A percentile compares a stretch with the other conserved stretches of the same genome.
Conservation (phyloP, 1,140 invertebrate genomes). For the Trialeurodes vaporariorum region DNA sequence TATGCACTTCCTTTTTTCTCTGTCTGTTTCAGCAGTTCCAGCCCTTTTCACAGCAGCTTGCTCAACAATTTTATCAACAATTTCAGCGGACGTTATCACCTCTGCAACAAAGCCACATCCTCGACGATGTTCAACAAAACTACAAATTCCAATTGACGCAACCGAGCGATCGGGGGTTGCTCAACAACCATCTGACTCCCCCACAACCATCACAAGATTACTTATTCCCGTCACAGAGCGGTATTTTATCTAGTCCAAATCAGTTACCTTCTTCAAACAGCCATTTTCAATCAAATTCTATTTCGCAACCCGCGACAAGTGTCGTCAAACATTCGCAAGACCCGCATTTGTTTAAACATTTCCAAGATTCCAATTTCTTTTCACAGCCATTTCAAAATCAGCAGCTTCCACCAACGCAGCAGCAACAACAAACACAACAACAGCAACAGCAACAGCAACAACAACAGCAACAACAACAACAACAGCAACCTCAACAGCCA, state of each 20-base stretch:
- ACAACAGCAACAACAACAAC: conserved; percentile 31
- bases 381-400: neutral
- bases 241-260: neutral
- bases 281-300: conserved; percentile 12
- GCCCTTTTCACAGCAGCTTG: conserved; percentile 14
- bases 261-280: conserved; percentile 4
- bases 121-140: conserved; percentile 27
- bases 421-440: conserved; percentile 29
- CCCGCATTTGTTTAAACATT: no score
- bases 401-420: conserved; percentile 36
- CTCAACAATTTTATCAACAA: conserved; percentile 15
- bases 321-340: conserved; percentile 35
- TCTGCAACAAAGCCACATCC: conserved; percentile 26
- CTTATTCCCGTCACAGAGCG: conserved; percentile 4
- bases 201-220: conserved; percentile 3
- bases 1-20: no score
- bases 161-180: neutral
- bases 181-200: neutral
- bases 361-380: conserved; percentile 28
- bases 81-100: conserved; percentile 21
- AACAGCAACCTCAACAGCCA: conserved; percentile 37
- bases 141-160: conserved; percentile 18
- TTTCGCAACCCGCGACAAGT: neutral
- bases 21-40: neutral
- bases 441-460: conserved; percentile 15